Evolutionary conservation across 2,888 invertebrate species (phyloP).

Genomic region (Thysanoteuthis rhombus): DNA sequence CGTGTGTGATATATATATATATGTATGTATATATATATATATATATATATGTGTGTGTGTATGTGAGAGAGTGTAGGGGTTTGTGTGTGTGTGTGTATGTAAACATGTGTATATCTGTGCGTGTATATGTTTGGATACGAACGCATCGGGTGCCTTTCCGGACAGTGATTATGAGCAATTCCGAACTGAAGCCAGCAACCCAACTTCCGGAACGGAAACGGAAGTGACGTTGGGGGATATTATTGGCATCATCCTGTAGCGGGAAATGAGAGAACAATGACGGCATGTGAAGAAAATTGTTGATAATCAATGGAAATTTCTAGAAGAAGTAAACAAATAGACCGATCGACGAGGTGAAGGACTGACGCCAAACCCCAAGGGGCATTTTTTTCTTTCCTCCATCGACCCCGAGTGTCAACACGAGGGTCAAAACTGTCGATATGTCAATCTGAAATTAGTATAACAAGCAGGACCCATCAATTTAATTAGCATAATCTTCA

Average conservation of each 20-base stretch:
- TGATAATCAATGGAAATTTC: not conserved
- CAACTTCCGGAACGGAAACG: not conserved
- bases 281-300: not conserved
- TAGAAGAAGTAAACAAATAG: not conserved
- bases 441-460: not conserved
- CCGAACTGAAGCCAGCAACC: not conserved
- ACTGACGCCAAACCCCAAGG: not conserved
- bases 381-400: not conserved
- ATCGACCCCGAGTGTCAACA: not conserved
- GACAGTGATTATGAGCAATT: not conserved
- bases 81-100: too few species aligned
- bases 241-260: not conserved
- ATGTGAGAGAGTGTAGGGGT: not conserved
- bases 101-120: not conserved
- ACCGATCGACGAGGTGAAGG: not conserved
- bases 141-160: not conserved
- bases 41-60: not conserved
- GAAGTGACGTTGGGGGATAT: not conserved
- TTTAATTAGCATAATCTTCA: not conserved
- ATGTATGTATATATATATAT: too few species aligned
- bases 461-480: not conserved
- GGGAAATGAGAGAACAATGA: not conserved
- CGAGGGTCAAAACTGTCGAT: not conserved
- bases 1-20: not conserved
- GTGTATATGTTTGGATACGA: too few species aligned